These are phyloP conservation scores for Coranthus polyacanthus DNA, from an alignment of 2,797 vertebrate species.

Conservation along the genomic window DNA sequence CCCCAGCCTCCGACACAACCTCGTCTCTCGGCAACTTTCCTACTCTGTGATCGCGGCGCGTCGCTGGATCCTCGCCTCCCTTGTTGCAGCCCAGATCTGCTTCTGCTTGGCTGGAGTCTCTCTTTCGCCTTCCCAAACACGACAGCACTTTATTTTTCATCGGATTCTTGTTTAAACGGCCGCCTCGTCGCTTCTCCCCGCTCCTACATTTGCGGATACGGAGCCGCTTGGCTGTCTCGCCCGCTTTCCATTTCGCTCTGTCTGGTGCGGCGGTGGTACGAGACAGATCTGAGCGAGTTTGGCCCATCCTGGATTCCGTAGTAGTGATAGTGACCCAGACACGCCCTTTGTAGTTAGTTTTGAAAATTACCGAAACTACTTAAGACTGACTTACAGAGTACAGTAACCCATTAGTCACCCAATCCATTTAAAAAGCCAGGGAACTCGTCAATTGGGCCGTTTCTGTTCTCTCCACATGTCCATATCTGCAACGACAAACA, in stretches of 20 bases:
- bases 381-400: constrained; percentile 23
- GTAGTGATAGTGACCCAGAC: constrained; percentile 62
- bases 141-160: constrained; percentile 80
- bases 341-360: constrained; percentile 67
- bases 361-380: constrained; percentile 18
- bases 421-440: constrained; percentile 16
- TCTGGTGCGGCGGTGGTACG: constrained; percentile 40
- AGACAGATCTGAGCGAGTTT: constrained; percentile 72
- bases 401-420: constrained; percentile 55
- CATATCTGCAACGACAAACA: constrained; percentile 59
- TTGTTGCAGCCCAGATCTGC: constrained; percentile 42
- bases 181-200: constrained; percentile 39
- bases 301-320: constrained; percentile 85
- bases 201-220: constrained; percentile 41
- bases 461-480: neutral
- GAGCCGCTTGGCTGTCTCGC: constrained; percentile 41
- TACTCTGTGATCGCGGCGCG: constrained; percentile 60
- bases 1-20: constrained; percentile 48
- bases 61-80: constrained; percentile 48
- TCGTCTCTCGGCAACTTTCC: constrained; percentile 74
- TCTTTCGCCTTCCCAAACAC: constrained; percentile 74
- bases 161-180: constrained; percentile 66
- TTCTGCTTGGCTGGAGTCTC: constrained; percentile 54
- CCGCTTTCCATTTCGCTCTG: constrained; percentile 65
- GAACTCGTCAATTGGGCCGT: constrained; percentile 10